Conservation (phyloP, 1,140 invertebrate genomes). For the Zaprionus gabonicus region DNA sequence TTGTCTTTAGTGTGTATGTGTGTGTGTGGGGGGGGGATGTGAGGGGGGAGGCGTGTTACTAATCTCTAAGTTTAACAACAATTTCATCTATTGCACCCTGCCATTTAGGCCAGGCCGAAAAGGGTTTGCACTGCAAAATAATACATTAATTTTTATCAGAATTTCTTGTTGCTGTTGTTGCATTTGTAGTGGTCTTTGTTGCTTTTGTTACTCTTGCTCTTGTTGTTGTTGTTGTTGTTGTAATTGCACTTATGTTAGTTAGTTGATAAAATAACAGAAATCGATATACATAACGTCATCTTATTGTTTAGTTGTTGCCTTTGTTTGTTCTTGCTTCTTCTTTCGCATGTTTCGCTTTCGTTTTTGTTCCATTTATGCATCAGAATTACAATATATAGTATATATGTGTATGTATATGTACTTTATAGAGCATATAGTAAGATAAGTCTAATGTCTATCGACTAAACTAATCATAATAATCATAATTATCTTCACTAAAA, state of each 20-base stretch:
- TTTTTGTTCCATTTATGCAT: constrained; percentile 46
- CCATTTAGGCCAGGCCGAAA: constrained; percentile 24
- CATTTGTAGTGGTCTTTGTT: constrained; percentile 1
- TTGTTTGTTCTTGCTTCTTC: constrained; percentile 10
- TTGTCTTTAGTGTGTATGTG: constrained; percentile 29
- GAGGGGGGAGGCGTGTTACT: neutral
- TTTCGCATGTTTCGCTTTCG: constrained; percentile 26
- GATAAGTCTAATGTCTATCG: neutral
- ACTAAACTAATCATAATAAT: constrained; percentile 12
- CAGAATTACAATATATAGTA: neutral
- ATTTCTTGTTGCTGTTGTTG: constrained; percentile 20
- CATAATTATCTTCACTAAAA: constrained; percentile 54
- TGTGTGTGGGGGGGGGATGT: neutral
- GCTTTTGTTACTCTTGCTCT: constrained; percentile 6
- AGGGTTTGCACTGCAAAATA: constrained; percentile 1
- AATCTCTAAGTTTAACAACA: constrained; percentile 27
- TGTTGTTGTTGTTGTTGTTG: constrained; percentile 36
- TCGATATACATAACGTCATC: constrained; percentile 12
- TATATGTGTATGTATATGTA: neutral
- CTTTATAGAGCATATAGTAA: neutral
- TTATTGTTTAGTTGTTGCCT: constrained; percentile 44
- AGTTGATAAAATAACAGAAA: constrained; percentile 24
- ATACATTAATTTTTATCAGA: constrained; percentile 5
- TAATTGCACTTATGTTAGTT: constrained; percentile 71
- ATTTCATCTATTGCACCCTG: constrained; percentile 43